Base-by-base conservation (phyloP, 2,113 vertebrate species). In the Diphyllodes magnificus region DNA sequence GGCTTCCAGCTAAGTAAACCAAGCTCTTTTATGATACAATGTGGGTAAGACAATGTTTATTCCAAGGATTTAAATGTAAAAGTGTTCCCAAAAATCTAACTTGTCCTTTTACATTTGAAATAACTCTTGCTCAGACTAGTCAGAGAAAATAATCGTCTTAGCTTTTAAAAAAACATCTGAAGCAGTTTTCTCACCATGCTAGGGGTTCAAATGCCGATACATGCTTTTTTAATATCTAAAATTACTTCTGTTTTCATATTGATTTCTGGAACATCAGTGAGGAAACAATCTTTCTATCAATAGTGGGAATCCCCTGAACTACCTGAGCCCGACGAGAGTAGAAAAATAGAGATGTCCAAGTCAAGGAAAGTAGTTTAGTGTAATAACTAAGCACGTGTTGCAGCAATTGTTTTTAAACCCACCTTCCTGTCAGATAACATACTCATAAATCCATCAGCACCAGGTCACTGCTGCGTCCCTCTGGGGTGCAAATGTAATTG, bases 381-480 rank as follows among this genome's bases (percentile, higher is more conserved):
- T 56, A 95, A 86, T 85, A 94, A 95, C 25, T 84, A 89, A 91
- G 86, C 82, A 83, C 4, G 2, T 95, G 71, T 73, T 93, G 57
- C 73, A 82, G 82, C 42, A 73, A 85, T 28, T 88, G 79, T 90
- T 96, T 96, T 96, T 91, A 97, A 97, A 93, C 89, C 40, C 69
- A 10, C 88, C 94, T 96, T 85, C 77, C 73, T 96, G 92, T 92
- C 96, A 96, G 85, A 97, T 80, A 94, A 86, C 83, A 71, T 76
- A 65, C 82, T 94, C 91, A 94, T 96, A 95, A 97, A 97, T 97
- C 96, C 92, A 97, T 98, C 97, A 97, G 88, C 92, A 96, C 80
- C 65, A 79, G 94, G 95, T 96, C 95, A 95, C 91, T 6, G 40
- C 80, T 94, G 69, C 0, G 0, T 92, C 86, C 86, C 96, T 92